phyloP scores from a whole-genome alignment of 2,113 vertebrate species.

The Cyanistes caeruleus region DNA sequence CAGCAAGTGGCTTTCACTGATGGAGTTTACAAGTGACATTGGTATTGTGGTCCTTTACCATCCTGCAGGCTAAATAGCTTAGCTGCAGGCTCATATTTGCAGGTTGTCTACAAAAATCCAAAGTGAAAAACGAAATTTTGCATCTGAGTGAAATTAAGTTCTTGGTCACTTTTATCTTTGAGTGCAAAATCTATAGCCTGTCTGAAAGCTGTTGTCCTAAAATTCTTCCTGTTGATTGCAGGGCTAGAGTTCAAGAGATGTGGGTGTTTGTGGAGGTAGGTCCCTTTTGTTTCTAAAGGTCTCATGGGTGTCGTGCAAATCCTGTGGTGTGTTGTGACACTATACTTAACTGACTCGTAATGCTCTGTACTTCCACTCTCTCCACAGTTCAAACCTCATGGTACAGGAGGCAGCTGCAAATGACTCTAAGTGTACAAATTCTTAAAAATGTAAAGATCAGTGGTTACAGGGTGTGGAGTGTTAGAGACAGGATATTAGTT shows the following conservation, averaged over 20 bases:
- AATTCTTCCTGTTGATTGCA: not conserved
- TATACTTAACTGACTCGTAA: not conserved
- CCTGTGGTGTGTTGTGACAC: not conserved
- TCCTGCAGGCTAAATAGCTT: not conserved
- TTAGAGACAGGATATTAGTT: not conserved
- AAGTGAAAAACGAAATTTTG: not conserved
- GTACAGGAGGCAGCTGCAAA: not conserved
- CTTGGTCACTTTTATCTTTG: not conserved
- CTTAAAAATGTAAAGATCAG: not conserved
- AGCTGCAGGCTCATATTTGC: not conserved
- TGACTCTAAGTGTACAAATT: not conserved
- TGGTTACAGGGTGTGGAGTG: not conserved
- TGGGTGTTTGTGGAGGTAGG: not conserved
- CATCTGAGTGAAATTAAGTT: not conserved
- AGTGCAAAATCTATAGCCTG: not conserved
- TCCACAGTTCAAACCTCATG: not conserved
- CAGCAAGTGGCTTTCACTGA: not conserved
- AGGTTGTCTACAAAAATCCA: not conserved
- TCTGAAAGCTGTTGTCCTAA: not conserved
- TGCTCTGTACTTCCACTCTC: not conserved
- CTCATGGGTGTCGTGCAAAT: not conserved
- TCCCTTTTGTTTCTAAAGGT: not conserved
- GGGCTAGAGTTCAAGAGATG: not conserved
- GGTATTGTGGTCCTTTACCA: not conserved
- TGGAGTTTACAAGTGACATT: not conserved